Conservation (phyloP, 2,113 vertebrate species). For the Notothenia rossii region DNA sequence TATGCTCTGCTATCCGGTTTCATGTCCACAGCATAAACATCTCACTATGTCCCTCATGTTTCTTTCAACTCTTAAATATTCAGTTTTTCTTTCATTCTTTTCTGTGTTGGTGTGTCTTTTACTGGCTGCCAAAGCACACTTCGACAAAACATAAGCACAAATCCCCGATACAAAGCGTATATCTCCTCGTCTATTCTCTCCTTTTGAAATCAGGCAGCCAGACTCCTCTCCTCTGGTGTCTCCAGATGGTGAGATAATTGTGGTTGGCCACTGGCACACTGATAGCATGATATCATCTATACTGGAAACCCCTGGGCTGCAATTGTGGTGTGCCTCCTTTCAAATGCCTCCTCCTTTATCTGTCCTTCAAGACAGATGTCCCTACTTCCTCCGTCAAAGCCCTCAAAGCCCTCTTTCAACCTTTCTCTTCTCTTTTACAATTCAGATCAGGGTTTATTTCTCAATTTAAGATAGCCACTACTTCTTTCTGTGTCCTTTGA, state of each 20-base stretch:
- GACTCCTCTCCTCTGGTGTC: slow-evolving; percentile 16
- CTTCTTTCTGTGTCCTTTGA: slow-evolving; percentile 13
- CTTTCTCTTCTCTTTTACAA: slow-evolving; percentile 7
- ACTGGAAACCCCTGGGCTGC: slow-evolving; percentile 38
- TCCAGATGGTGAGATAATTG: slow-evolving; percentile 32
- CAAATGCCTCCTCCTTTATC: slow-evolving; percentile 39
- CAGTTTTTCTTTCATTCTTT: not conserved
- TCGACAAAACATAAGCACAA: slow-evolving; percentile 22
- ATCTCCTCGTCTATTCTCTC: slow-evolving; percentile 28
- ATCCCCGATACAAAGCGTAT: slow-evolving; percentile 41
- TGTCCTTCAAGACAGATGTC: slow-evolving; percentile 47
- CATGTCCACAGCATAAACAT: too few relatives aligned
- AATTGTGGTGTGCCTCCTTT: slow-evolving; percentile 32
- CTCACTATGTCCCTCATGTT: not conserved
- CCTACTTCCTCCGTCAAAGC: slow-evolving; percentile 25
- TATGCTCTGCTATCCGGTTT: not conserved
- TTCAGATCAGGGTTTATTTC: slow-evolving; percentile 11
- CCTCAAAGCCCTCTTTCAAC: slow-evolving; percentile 33
- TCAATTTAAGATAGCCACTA: slow-evolving; percentile 37
- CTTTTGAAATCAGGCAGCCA: slow-evolving; percentile 24
- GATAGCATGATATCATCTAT: slow-evolving; percentile 47
- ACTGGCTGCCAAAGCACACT: slow-evolving; percentile 13
- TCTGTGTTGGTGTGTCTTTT: not conserved
- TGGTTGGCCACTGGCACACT: slow-evolving; percentile 20
- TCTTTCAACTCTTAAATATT: slow-evolving; percentile 1